phyloP scores from a whole-genome alignment of 2,888 invertebrate species.

The Aphelenchoides bicaudatus region DNA sequence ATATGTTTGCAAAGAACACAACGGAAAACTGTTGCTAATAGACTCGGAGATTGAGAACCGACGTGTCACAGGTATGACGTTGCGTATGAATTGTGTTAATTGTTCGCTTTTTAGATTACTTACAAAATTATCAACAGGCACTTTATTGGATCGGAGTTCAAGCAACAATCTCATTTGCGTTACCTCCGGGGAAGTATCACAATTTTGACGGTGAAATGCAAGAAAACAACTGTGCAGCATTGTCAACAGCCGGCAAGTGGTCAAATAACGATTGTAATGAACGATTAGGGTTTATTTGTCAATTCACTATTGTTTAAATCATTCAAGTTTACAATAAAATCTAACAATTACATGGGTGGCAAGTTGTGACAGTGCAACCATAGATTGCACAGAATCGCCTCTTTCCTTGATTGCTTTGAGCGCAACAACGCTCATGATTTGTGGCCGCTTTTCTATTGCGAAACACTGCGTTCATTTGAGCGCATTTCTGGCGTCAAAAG shows the following conservation, averaged over 20 bases:
- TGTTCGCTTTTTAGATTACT: slow-evolving; percentile 17
- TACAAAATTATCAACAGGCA: slow-evolving; percentile 10
- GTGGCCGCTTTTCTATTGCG: too few relatives aligned
- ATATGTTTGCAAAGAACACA: slow-evolving; percentile 9
- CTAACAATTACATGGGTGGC: too few relatives aligned
- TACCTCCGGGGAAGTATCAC: slow-evolving; percentile 15
- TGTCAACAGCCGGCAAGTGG: slow-evolving; percentile 20
- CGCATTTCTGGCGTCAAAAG: too few relatives aligned
- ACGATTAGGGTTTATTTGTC: slow-evolving; percentile 17
- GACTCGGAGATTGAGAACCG: slow-evolving; percentile 20
- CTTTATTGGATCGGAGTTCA: slow-evolving; percentile 19
- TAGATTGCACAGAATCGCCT: too few relatives aligned
- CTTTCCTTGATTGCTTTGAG: too few relatives aligned
- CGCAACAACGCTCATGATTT: too few relatives aligned
- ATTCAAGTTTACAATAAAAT: too few relatives aligned
- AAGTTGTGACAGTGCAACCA: too few relatives aligned
- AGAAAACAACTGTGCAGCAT: slow-evolving; percentile 11
- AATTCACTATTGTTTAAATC: slow-evolving; percentile 11
- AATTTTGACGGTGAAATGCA: slow-evolving; percentile 12
- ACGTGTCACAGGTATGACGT: slow-evolving; percentile 8
- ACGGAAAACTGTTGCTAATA: slow-evolving; percentile 12
- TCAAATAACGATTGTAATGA: slow-evolving; percentile 1
- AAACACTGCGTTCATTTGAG: too few relatives aligned
- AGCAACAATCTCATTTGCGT: background rate
- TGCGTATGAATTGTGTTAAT: too few relatives aligned